Evolutionary conservation across 2,888 invertebrate species (phyloP).

Genomic region (Corythucha ciliata): DNA sequence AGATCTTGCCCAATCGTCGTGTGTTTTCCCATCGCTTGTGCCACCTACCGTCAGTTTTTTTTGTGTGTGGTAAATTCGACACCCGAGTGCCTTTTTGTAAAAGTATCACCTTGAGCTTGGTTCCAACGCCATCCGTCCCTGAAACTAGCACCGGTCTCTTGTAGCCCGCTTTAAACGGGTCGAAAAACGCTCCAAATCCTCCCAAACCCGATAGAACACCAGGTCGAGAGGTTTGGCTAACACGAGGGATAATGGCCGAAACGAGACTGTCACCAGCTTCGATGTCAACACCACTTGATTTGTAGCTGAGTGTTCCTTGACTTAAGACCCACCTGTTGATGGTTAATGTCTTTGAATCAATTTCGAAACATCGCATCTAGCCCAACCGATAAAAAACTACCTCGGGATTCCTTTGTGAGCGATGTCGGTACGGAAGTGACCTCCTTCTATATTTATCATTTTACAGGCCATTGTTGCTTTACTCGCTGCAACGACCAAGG

Average conservation of each 20-base stretch:
- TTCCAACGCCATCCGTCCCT: conserved; percentile 93
- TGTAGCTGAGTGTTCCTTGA: conserved; percentile 68
- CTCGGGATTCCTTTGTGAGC: conserved; percentile 75
- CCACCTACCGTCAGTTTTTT: no score
- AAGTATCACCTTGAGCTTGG: conserved; percentile 74
- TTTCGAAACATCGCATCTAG: no score
- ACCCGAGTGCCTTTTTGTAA: no score
- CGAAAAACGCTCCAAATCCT: conserved; percentile 90
- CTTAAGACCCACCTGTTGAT: conserved; percentile 45
- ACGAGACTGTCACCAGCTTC: conserved; percentile 83
- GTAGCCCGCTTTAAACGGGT: conserved; percentile 53
- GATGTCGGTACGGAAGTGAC: conserved; percentile 81
- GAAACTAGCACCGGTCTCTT: conserved; percentile 82
- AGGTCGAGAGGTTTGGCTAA: conserved; percentile 63
- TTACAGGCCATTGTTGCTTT: conserved; percentile 63
- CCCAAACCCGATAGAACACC: conserved; percentile 79
- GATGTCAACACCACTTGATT: conserved; percentile 87
- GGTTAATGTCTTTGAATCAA: background rate
- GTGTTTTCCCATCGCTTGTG: conserved; percentile 67
- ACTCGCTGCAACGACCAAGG: conserved; percentile 61
- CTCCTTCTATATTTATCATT: conserved; percentile 71
- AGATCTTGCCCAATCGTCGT: conserved; percentile 85
- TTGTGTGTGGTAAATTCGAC: no score
- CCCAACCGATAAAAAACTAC: conserved; percentile 46
- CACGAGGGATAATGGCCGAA: conserved; percentile 67